Base-by-base conservation (phyloP, 1,140 invertebrate species). In the Drosophila repleta region DNA sequence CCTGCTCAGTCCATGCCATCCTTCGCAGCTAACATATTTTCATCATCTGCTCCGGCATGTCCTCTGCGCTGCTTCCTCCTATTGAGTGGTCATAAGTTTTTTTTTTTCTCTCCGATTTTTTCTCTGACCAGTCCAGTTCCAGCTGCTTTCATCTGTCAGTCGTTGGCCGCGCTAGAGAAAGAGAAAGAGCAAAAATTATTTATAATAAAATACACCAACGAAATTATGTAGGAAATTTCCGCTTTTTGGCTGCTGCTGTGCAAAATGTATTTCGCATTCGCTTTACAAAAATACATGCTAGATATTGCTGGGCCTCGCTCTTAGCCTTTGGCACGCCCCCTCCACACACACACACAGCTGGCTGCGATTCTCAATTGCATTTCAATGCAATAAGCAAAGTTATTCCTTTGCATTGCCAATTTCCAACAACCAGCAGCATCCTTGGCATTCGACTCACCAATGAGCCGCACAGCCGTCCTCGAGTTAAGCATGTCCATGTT, bases 331-430 rank as follows among this genome's bases (percentile, higher is more conserved):
- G n/a, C 24, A 15, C 18, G 24, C 3, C 37, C 20, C 24, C 3
- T n/a, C 35, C 1, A 5, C n/a, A 45, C 51, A 61, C 11, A 24
- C 1, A 5, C n/a, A 45, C 51, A 61, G 37, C 43, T 61, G 32
- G 37, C 43, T 56, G 26, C 70, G 58, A 77, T 60, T 81, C 52
- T 74, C 66, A 82, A 85, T 85, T 87, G 81, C 82, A 85, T 85
- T 85, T 87, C 82, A 85, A 85, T 85, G 81, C 77, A 85, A 87
- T 75, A 78, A 87, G 78, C 56, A 72, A 81, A 84, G 72, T 80
- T 84, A 80, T 85, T 79, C 64, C 64, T 68, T 85, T 79, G 72
- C 48, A 58, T 74, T 64, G 32, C 39, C 39, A 66, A 75, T 67
- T 72, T 61, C 68, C 60, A 63, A 15, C 10, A 51, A 53, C n/a